phyloP scores from a whole-genome alignment of 1,140 invertebrate species.

The Vanessa atalanta region DNA sequence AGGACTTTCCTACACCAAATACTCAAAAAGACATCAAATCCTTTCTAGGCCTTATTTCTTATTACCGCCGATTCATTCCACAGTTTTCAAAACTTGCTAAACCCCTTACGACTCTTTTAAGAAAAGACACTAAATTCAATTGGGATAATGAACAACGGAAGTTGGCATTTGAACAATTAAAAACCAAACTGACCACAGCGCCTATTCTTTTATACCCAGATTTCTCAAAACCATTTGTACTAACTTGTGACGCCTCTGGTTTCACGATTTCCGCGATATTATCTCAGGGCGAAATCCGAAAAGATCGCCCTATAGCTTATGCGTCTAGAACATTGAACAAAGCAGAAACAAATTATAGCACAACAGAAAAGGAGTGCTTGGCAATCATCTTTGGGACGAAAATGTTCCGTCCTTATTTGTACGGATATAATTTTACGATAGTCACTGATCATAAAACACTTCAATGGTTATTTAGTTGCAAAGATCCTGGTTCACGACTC shows the following conservation, averaged over 20 bases:
- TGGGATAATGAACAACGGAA: conserved; percentile 4
- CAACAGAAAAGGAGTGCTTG: conserved; percentile 7
- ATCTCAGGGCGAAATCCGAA: conserved; percentile 6
- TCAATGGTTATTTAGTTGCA: conserved; percentile 25
- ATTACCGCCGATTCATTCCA: conserved; percentile 4
- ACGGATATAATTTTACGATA: conserved; percentile 17
- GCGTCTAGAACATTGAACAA: conserved; percentile 16
- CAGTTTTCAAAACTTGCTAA: conserved; percentile 3
- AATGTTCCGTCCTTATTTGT: conserved; percentile 13
- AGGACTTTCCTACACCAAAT: neutral
- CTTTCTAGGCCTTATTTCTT: conserved; percentile 4
- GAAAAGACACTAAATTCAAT: neutral
- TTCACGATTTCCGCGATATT: neutral
- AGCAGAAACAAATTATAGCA: conserved; percentile 9
- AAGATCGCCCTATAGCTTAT: conserved; percentile 10
- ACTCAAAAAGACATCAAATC: conserved; percentile 8
- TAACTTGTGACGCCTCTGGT: conserved; percentile 12
- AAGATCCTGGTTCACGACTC: conserved; percentile 18
- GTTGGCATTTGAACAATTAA: conserved; percentile 1
- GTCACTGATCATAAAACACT: conserved; percentile 19
- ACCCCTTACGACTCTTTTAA: conserved; percentile 8
- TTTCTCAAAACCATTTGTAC: conserved; percentile 11
- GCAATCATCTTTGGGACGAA: conserved; percentile 21
- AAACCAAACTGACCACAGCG: conserved; percentile 5
- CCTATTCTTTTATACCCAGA: neutral